Base-by-base conservation (phyloP, 2,797 vertebrate genomes). In the Apogon talboti region DNA sequence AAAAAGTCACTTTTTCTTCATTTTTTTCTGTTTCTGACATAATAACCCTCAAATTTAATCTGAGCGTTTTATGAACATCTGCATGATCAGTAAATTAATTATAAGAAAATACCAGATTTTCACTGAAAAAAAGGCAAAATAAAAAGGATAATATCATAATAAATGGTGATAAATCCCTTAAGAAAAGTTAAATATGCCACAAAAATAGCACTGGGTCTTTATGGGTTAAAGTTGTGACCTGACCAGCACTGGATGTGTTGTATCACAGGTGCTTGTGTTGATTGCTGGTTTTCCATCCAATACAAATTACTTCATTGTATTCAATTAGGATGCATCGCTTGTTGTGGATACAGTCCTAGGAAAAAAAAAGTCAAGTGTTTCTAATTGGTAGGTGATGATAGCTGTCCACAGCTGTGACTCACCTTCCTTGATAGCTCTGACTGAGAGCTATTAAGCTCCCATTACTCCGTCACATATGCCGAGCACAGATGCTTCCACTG, bases 401-500 rank as follows among this genome's bases (percentile, higher is more conserved):
- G 68, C 74, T 54, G 66, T 89, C 79, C 64, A 56, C 67, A 84
- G 71, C 74, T 78, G 74, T 73, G 74, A 83, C 64, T 86, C 86
- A 81, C 74, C 74, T 68, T 69, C 66, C 64, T 76, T 70, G 72
- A 69, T 51, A 71, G 82, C 67, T 52, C 79, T 28, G 62, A 78
- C 42, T 65, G 60, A 75, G 55, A 75, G 80, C 77, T 48, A 81
- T 90, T 82, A 85, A 71, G 75, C 62, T 83, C 61, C 77, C 62
- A 82, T 87, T 87, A 81, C 60, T 67, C 57, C 63, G 65, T 86
- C 72, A 64, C 74, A 82, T 76, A 71, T 71, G 59, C 54, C 1
- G 18, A 41, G 62, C 61, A 81, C 83, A 84, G 83, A 85, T 86
- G 81, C 73, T 76, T 61, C 69, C 38, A 56, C 44, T 13, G 14